Conservation (phyloP, 2,797 vertebrate species). For the Mallotus villosus region DNA sequence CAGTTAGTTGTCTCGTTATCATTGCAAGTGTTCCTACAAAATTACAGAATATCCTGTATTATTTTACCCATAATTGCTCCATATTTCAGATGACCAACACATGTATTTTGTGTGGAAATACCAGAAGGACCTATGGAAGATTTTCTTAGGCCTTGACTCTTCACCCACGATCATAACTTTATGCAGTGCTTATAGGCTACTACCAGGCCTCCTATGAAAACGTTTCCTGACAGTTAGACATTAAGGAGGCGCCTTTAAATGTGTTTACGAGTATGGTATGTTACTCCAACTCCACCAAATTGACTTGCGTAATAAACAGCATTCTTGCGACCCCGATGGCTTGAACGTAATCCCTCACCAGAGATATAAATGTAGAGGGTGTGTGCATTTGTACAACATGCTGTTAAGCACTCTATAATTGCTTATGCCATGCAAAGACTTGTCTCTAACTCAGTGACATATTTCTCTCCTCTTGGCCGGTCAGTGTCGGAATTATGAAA, state of each 20-base stretch:
- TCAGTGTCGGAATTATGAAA: too few species aligned
- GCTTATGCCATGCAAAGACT: too few species aligned
- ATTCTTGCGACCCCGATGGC: background rate
- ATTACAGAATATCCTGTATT: background rate
- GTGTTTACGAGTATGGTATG: constrained; percentile 20
- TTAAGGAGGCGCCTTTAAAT: constrained; percentile 21
- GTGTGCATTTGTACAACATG: background rate
- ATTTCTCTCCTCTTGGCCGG: too few species aligned
- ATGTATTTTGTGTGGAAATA: background rate
- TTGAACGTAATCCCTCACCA: background rate
- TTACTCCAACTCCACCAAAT: constrained; percentile 15
- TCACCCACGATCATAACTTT: background rate
- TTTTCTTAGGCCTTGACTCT: too few species aligned
- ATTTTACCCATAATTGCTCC: background rate
- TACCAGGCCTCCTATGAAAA: constrained; percentile 1
- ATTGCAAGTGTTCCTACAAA: background rate
- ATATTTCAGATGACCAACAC: background rate
- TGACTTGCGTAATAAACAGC: constrained; percentile 22
- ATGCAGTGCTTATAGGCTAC: background rate
- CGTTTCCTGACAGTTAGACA: constrained; percentile 15
- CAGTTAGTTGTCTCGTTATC: background rate
- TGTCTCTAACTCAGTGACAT: too few species aligned
- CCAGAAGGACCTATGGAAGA: background rate
- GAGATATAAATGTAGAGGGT: background rate
- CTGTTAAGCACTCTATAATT: too few species aligned